phyloP scores from a whole-genome alignment of 37 sponge, comb jelly and placozoan species.

The Beroe forskalii region DNA sequence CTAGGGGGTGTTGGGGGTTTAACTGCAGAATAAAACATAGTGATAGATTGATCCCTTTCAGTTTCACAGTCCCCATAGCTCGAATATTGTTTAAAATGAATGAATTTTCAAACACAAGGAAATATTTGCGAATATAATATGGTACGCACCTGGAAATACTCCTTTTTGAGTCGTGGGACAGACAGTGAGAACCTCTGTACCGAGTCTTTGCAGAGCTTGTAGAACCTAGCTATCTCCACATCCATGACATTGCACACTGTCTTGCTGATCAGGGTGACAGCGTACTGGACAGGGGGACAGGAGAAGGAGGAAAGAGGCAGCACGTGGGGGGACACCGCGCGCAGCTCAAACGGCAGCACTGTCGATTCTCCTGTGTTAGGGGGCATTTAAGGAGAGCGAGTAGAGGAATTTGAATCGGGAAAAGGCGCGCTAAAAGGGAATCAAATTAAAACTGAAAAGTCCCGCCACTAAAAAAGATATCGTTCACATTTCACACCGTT shows the following conservation, averaged over 20 bases:
- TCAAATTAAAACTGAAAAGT: background rate
- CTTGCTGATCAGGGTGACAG: background rate
- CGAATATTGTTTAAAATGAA: too few relatives aligned
- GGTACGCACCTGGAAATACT: constrained; percentile 65
- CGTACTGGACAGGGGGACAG: constrained; percentile 1
- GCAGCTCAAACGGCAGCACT: constrained; percentile 13
- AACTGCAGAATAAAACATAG: too few relatives aligned
- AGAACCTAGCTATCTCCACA: constrained; percentile 26
- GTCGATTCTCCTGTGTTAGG: constrained; percentile 24
- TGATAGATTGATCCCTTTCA: too few relatives aligned
- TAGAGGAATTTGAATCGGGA: background rate
- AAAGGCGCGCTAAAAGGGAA: background rate
- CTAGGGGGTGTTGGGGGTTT: background rate
- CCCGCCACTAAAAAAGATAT: too few relatives aligned
- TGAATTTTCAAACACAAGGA: too few relatives aligned
- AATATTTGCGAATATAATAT: too few relatives aligned
- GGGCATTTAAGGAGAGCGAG: background rate
- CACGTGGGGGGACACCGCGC: background rate
- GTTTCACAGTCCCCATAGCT: too few relatives aligned
- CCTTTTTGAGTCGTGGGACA: constrained; percentile 23
- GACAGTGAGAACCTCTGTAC: background rate
- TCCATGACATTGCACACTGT: background rate
- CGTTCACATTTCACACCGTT: too few relatives aligned
- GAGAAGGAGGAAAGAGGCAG: background rate
- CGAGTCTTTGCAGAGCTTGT: constrained; percentile 13